A percentile compares a stretch with the other conserved stretches of the same genome.
Conservation (phyloP, 2,797 vertebrate genomes). For the Cynopterus sphinx region DNA sequence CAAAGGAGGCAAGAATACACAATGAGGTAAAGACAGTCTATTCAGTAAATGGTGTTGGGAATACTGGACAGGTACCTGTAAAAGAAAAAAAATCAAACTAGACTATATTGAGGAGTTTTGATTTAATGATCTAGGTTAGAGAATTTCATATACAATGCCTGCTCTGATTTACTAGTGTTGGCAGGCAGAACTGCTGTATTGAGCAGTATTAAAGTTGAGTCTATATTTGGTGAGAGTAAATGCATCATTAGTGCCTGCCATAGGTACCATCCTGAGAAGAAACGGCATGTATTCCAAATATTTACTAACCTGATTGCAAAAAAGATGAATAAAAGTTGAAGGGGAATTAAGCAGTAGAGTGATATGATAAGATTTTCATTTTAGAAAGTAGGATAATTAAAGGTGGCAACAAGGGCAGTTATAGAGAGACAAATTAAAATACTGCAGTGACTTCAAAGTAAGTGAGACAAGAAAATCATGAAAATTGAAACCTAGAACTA, state of each 20-base stretch:
- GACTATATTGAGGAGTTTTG: not conserved
- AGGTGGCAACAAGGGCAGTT: not conserved
- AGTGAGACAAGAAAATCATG: not conserved
- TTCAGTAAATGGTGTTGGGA: too few species aligned
- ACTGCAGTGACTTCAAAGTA: not conserved
- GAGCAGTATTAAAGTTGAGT: not conserved
- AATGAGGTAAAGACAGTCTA: too few species aligned
- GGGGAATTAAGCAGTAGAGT: not conserved
- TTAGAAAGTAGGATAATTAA: not conserved
- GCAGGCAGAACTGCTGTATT: not conserved
- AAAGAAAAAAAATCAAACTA: too few species aligned
- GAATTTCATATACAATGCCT: not conserved
- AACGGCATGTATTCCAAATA: not conserved
- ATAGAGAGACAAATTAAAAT: not conserved
- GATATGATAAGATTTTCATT: not conserved
- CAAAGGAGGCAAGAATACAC: too few species aligned
- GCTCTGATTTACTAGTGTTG: not conserved
- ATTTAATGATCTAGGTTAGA: not conserved
- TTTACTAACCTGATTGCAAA: not conserved
- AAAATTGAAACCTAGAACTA: not conserved
- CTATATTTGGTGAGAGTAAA: not conserved
- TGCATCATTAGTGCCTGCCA: not conserved
- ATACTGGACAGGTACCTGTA: too few species aligned
- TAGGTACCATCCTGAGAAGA: not conserved
- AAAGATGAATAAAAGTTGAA: not conserved